Conservation (phyloP, 64 coral and sea anemone genomes). For the Stichodactyla mertensii region DNA sequence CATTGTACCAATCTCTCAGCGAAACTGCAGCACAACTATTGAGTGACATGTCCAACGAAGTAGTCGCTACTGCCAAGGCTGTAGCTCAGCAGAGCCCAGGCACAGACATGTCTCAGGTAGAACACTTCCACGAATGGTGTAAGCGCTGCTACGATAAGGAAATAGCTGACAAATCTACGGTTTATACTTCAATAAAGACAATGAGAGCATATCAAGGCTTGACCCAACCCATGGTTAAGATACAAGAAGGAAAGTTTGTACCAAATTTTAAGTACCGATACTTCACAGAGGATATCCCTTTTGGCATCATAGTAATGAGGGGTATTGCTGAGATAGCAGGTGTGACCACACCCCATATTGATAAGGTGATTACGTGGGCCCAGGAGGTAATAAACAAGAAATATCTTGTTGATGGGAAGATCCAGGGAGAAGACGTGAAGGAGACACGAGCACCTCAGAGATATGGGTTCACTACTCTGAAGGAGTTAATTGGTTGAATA, state of each 20-base stretch:
- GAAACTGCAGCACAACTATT: constrained; percentile 8
- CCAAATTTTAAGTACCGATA: constrained; percentile 44
- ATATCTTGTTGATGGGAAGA: constrained; percentile 50
- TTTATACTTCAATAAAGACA: constrained; percentile 24
- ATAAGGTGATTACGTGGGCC: constrained; percentile 54
- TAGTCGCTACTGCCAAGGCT: not conserved
- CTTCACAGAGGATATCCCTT: constrained; percentile 49
- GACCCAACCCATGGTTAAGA: constrained; percentile 27
- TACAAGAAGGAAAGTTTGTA: constrained; percentile 4
- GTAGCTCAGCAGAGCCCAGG: constrained; percentile 11
- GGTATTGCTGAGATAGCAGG: constrained; percentile 66
- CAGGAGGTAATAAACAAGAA: constrained; percentile 58
- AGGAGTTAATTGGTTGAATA: not conserved
- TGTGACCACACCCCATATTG: constrained; percentile 52
- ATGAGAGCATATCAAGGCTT: constrained; percentile 41
- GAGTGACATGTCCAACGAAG: constrained; percentile 32
- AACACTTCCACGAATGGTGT: constrained; percentile 11
- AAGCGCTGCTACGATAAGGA: constrained; percentile 15
- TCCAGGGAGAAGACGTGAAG: constrained; percentile 49
- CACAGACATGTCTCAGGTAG: constrained; percentile 41
- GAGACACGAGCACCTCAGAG: constrained; percentile 51
- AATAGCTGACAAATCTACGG: constrained; percentile 27
- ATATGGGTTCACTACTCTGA: constrained; percentile 29
- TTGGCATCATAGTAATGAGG: constrained; percentile 40
- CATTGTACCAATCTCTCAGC: constrained; percentile 36